Conservation (phyloP, 2,888 invertebrate genomes). For the Baccha elongata region DNA sequence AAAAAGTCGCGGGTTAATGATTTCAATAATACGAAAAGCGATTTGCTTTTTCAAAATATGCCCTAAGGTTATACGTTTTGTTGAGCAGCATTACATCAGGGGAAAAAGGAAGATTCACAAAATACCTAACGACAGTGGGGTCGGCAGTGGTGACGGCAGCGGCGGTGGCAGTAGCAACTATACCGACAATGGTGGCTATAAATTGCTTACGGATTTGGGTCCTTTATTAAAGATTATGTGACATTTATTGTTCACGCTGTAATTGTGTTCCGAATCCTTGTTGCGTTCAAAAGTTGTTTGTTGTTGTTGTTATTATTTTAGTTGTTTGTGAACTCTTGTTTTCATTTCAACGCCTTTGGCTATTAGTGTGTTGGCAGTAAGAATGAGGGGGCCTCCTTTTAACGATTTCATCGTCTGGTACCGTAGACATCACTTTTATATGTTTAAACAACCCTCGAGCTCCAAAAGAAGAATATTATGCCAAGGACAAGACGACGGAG, state of each 20-base stretch:
- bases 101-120: neutral
- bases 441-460: constrained; percentile 68
- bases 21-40: constrained; percentile 73
- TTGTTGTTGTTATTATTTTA: constrained; percentile 28
- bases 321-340: constrained; percentile 60
- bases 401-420: constrained; percentile 33
- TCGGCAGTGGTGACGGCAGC: neutral
- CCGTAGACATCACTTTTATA: constrained; percentile 72
- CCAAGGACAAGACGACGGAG: neutral
- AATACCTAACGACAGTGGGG: constrained; percentile 38
- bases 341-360: constrained; percentile 71
- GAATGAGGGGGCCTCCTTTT: neutral
- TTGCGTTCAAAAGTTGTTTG: constrained; percentile 58
- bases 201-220: constrained; percentile 73
- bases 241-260: constrained; percentile 82
- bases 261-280: constrained; percentile 76
- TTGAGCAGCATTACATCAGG: neutral
- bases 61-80: constrained; percentile 42
- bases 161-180: neutral
- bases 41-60: constrained; percentile 60
- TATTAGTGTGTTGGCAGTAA: constrained; percentile 39
- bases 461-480: constrained; percentile 14
- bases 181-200: constrained; percentile 41
- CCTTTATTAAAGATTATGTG: constrained; percentile 81
- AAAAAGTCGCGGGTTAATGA: constrained; percentile 72